phyloP scores from a whole-genome alignment of 2,113 vertebrate genomes.

The Dromas ardeola region DNA sequence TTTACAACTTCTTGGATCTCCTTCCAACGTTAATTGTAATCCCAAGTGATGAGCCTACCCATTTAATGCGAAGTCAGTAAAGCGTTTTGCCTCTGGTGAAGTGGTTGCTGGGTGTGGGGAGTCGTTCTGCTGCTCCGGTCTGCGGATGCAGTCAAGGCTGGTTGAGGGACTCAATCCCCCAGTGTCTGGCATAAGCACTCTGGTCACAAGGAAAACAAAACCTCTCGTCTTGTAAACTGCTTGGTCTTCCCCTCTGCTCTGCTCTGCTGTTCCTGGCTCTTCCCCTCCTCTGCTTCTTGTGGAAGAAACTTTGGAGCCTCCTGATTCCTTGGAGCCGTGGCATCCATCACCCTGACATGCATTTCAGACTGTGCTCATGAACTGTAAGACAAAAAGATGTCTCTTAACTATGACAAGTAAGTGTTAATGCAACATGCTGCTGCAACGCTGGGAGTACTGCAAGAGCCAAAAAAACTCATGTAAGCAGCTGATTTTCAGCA shows the following conservation, averaged over 20 bases:
- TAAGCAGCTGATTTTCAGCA: background rate
- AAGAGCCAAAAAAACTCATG: background rate
- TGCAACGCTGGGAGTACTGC: background rate
- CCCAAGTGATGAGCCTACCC: background rate
- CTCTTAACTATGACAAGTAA: background rate
- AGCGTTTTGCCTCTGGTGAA: background rate
- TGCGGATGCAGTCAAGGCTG: fast-evolving
- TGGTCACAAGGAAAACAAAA: background rate
- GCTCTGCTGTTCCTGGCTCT: background rate
- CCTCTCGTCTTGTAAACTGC: background rate
- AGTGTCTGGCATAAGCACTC: background rate
- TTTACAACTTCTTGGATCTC: constrained; percentile 30
- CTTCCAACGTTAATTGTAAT: constrained; percentile 31
- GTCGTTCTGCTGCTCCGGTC: background rate
- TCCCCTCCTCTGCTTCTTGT: background rate
- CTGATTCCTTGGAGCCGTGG: background rate
- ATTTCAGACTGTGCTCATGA: background rate
- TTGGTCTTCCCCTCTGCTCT: background rate
- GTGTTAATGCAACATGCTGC: background rate
- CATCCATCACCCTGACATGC: background rate
- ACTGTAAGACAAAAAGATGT: background rate
- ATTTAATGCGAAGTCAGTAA: background rate
- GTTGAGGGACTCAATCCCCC: background rate
- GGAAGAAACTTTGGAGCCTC: background rate
- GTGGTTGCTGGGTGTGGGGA: background rate